Evolutionary conservation across 1,140 invertebrate species (phyloP), one percentile per base, ranked within the genome.

Genomic region (Apolygus lucorum): DNA sequence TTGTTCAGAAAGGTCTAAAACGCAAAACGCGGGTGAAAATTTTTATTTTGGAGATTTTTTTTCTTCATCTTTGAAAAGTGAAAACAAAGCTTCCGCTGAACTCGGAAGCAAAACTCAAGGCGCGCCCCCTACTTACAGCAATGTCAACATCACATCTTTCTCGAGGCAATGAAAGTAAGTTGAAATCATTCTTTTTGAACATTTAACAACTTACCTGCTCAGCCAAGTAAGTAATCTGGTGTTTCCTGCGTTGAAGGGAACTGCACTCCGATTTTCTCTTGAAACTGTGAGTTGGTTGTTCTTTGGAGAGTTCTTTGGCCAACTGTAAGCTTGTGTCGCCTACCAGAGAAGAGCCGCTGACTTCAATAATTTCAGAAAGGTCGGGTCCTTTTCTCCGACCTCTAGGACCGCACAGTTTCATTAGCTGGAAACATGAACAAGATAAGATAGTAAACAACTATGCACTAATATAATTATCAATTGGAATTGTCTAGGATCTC

Each of bases 211-310:
- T 4, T 11, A 59, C 54, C 54, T 59, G 54, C 22, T 59, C 54
- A 17, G 54, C 54, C 54, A 59, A 59, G 54, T 59, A 59, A 4
- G 54, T 59, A 11, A 59, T 59, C 22, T 59, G 54, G 22, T 59
- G 54, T 59, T 59, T 59, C 22, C 54, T 59, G 2, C 54, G 11
- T 59, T 59, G 13, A 59, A 59, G 13, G 22, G 54, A 14, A 4
- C 13, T 59, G 54, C 54, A 59, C 4, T 59, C 54, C 22, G 54
- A 59, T 24, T 59, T 59, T 59, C 54, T 59, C 22, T 59, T 59
- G 22, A 59, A 59, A 59, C 54, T 59, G 54, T 17, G 13, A 4
- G 54, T 22, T 17, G 54, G 54, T 22, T 59, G 54, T 22, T 59
- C 54, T 24, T 59, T 59, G 4, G 13, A 11, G 4, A 59, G 54